These are phyloP conservation scores for Lipophrys pholis DNA, from an alignment of 2,113 vertebrate species.

Conservation along the genomic window DNA sequence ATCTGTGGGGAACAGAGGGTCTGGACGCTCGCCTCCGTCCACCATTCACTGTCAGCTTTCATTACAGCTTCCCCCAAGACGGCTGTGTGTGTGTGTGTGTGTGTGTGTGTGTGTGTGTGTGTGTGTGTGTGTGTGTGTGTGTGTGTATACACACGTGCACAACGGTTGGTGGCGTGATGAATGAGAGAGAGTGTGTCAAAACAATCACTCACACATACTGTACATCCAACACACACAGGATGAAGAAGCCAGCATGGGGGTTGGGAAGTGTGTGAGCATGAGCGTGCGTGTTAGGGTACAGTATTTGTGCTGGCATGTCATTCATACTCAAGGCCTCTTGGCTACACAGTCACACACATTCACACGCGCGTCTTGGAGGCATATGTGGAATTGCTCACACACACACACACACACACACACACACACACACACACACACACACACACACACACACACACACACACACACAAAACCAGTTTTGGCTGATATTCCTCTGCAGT, in stretches of 20 bases:
- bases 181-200: no score
- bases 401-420: constrained; percentile 8
- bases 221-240: no score
- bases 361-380: constrained; percentile 33
- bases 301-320: constrained; percentile 65
- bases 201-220: no score
- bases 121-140: constrained; percentile 16
- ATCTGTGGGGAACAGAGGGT: constrained; percentile 48
- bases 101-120: constrained; percentile 25
- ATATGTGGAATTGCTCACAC: constrained; percentile 38
- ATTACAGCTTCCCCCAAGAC: constrained; percentile 53
- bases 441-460: no score
- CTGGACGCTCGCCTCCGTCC: constrained; percentile 47
- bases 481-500: constrained; percentile 49
- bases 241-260: no score
- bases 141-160: no score
- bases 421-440: no score
- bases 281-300: constrained; percentile 8
- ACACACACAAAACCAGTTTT: no score
- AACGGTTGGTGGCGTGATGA: no score
- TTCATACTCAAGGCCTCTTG: constrained; percentile 23
- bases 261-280: neutral
- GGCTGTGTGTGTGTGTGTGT: constrained; percentile 8
- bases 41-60: constrained; percentile 60
- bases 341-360: constrained; percentile 26